Percentiles rank a stretch among this genome's conserved stretches.
phyloP scores from a whole-genome alignment of 2,888 invertebrate genomes.

The Tromatobia lineatoria region DNA sequence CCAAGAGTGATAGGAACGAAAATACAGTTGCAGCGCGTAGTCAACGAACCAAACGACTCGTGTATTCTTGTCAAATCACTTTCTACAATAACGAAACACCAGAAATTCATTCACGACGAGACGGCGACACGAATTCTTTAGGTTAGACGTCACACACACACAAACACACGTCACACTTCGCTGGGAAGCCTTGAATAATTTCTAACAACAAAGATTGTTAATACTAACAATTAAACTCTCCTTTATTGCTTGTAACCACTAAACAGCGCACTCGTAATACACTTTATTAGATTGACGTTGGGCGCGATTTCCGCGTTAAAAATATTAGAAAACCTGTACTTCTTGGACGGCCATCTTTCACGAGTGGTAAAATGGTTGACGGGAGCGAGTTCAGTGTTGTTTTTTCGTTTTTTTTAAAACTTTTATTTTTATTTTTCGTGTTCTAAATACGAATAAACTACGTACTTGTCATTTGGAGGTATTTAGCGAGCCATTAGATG shows the following conservation, averaged over 20 bases:
- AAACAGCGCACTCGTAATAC: constrained; percentile 55
- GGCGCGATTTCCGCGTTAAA: constrained; percentile 68
- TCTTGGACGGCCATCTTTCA: constrained; percentile 79
- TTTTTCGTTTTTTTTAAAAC: constrained; percentile 20
- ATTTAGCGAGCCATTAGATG: background rate
- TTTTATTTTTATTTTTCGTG: constrained; percentile 43
- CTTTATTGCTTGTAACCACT: constrained; percentile 20
- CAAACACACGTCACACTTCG: constrained; percentile 62
- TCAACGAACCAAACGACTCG: background rate
- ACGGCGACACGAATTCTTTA: constrained; percentile 62
- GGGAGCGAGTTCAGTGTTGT: constrained; percentile 59
- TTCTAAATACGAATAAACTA: constrained; percentile 42
- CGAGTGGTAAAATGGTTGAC: constrained; percentile 77
- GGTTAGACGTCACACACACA: constrained; percentile 78
- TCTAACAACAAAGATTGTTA: constrained; percentile 18
- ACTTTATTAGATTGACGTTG: constrained; percentile 66
- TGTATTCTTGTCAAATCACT: background rate
- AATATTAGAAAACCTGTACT: constrained; percentile 77
- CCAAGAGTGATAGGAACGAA: constrained; percentile 12
- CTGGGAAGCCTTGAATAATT: background rate
- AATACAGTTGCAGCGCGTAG: background rate
- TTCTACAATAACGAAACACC: background rate
- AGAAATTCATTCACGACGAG: constrained; percentile 52
- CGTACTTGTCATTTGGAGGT: constrained; percentile 41
- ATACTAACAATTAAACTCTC: constrained; percentile 23